A percentile compares a stretch with the other conserved stretches of the same genome.
Conservation (phyloP, 2,888 invertebrate genomes). For the Molanna angustata region DNA sequence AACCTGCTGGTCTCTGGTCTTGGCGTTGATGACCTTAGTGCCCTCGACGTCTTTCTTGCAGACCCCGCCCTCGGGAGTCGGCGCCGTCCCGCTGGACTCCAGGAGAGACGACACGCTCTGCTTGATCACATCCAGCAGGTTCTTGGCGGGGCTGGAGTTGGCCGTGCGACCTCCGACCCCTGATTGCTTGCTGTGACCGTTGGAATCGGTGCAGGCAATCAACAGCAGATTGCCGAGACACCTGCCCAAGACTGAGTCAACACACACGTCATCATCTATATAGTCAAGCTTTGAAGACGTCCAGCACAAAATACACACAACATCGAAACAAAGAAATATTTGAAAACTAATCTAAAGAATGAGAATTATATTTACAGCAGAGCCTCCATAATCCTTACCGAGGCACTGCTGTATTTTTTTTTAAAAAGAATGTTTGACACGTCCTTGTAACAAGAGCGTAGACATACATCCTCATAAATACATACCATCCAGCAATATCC, state of each 20-base stretch:
- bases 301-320: background rate
- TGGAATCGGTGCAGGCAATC: slow-evolving; percentile 39
- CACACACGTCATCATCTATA: too few relatives aligned
- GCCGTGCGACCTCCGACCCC: slow-evolving; percentile 40
- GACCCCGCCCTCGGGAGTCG: background rate
- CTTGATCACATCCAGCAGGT: slow-evolving; percentile 35
- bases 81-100: background rate
- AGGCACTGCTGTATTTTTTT: too few relatives aligned
- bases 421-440: too few relatives aligned
- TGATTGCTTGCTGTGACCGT: background rate
- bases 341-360: too few relatives aligned
- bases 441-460: too few relatives aligned
- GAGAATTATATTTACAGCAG: too few relatives aligned
- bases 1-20: slow-evolving; percentile 10
- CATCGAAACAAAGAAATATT: background rate
- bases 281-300: too few relatives aligned
- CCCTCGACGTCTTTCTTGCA: slow-evolving; percentile 14
- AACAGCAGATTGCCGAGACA: slow-evolving; percentile 53
- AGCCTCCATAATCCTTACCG: too few relatives aligned
- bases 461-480: too few relatives aligned
- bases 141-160: slow-evolving; percentile 37
- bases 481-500: too few relatives aligned
- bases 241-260: slow-evolving; percentile 46
- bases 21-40: slow-evolving; percentile 8
- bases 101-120: background rate